These are phyloP conservation scores for Cervus canadensis DNA, from an alignment of 2,113 vertebrate genomes.

Conservation along the genomic window DNA sequence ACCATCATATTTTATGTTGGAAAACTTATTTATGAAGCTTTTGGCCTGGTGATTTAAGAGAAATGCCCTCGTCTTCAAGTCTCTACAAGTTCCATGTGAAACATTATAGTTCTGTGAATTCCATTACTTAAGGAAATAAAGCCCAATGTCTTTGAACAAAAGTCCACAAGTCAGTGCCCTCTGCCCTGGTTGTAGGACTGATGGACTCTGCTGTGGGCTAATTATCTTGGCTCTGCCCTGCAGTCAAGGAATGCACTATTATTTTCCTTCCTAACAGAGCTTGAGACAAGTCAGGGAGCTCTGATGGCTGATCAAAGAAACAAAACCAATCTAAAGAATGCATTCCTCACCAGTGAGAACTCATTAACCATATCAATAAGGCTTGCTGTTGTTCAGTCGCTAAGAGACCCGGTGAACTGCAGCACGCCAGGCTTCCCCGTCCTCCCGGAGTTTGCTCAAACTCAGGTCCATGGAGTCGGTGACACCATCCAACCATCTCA, in stretches of 20 bases:
- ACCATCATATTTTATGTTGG: constrained; percentile 66
- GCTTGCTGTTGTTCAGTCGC: not conserved
- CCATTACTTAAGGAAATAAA: not conserved
- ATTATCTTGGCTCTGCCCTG: not conserved
- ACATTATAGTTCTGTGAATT: not conserved
- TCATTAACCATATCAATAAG: not conserved
- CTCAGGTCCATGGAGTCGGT: not conserved
- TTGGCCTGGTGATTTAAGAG: constrained; percentile 60
- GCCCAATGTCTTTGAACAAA: not conserved
- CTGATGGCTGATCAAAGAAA: not conserved
- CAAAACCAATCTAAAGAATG: not conserved
- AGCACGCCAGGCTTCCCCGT: rapidly evolving
- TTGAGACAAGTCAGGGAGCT: not conserved
- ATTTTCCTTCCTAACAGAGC: not conserved
- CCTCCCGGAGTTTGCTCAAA: not conserved
- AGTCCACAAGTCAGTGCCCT: not conserved
- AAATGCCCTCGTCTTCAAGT: not conserved
- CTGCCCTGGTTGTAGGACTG: not conserved
- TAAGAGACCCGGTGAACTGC: not conserved
- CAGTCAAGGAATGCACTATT: not conserved
- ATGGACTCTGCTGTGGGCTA: not conserved
- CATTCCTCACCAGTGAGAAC: not conserved
- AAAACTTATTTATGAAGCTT: constrained; percentile 72
- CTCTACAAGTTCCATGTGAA: not conserved
- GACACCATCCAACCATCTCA: not conserved